A percentile compares a stretch with the other conserved stretches of the same genome.
These are phyloP conservation scores for Maccullochella peelii DNA, from an alignment of 2,113 vertebrate species.

Conservation along the genomic window DNA sequence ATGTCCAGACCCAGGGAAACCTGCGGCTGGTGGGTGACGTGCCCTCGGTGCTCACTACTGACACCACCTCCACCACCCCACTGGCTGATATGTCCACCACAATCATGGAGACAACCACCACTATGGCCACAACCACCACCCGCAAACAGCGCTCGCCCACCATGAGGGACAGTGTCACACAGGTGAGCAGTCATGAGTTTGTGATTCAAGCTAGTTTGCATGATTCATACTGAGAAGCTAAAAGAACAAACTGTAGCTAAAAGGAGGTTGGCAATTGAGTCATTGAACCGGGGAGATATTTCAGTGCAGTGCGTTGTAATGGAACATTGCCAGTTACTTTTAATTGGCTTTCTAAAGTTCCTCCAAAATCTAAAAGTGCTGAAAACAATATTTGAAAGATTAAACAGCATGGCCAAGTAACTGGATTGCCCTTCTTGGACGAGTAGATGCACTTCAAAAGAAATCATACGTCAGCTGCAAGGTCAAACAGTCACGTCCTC, in stretches of 20 bases:
- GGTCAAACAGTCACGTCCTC: constrained; percentile 32
- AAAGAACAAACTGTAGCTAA: background rate
- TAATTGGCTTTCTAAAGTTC: constrained; percentile 44
- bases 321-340: constrained; percentile 18
- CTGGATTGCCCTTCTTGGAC: constrained; percentile 20
- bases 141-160: constrained; percentile 92
- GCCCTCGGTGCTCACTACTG: constrained; percentile 91
- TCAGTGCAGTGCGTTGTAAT: background rate
- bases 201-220: background rate
- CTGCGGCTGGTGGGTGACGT: constrained; percentile 93
- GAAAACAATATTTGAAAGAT: constrained; percentile 51
- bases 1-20: constrained; percentile 91
- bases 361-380: constrained; percentile 10
- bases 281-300: constrained; percentile 7
- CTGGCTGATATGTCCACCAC: constrained; percentile 95
- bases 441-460: constrained; percentile 37
- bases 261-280: constrained; percentile 7
- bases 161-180: constrained; percentile 92
- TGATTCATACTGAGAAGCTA: background rate
- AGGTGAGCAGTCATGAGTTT: constrained; percentile 82
- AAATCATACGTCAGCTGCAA: constrained; percentile 31
- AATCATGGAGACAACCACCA: constrained; percentile 96
- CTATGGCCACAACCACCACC: constrained; percentile 94
- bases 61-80: constrained; percentile 92
- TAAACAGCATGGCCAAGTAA: constrained; percentile 43